These are phyloP conservation scores for Pseudomugil tenellus DNA, from an alignment of 2,797 vertebrate genomes.

Conservation along the genomic window DNA sequence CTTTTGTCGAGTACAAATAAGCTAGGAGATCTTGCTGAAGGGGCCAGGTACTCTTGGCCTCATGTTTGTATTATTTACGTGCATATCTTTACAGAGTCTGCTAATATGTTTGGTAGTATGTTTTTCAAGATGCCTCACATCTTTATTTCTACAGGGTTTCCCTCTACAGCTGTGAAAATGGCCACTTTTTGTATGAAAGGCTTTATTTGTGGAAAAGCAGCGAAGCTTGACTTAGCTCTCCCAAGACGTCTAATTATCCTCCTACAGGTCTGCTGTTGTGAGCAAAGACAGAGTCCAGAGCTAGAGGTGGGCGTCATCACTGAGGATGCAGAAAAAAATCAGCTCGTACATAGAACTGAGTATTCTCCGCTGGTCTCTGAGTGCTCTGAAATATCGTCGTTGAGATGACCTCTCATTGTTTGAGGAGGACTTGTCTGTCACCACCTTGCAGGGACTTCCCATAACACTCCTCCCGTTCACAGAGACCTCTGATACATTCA, in stretches of 20 bases:
- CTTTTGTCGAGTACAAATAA: slow-evolving; percentile 14
- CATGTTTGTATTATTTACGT: slow-evolving; percentile 3
- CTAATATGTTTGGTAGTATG: slow-evolving; percentile 7
- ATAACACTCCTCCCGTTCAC: slow-evolving; percentile 14
- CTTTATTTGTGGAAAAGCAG: slow-evolving; percentile 38
- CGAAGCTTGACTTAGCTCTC: slow-evolving; percentile 43
- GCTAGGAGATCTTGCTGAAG: slow-evolving; percentile 16
- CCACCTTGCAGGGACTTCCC: not conserved
- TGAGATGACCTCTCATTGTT: not conserved
- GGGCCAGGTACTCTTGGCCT: not conserved
- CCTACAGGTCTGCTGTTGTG: slow-evolving; percentile 37
- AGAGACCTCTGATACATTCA: slow-evolving; percentile 13
- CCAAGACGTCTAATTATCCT: slow-evolving; percentile 50
- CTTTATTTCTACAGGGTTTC: slow-evolving; percentile 5
- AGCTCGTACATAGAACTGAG: not conserved
- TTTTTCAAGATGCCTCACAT: slow-evolving; percentile 6
- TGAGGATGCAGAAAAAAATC: slow-evolving; percentile 2
- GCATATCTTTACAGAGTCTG: slow-evolving; percentile 1
- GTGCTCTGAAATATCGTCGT: slow-evolving; percentile 1
- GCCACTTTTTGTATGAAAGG: slow-evolving; percentile 17
- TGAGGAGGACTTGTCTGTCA: slow-evolving; percentile 13
- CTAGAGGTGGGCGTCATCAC: slow-evolving; percentile 19
- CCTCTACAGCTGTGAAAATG: slow-evolving; percentile 9
- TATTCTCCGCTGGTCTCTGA: slow-evolving; percentile 13
- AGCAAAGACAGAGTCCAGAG: slow-evolving; percentile 1